Base-by-base conservation (phyloP, 2,888 invertebrate species). In the Kuschelorhynchus macadamiae region DNA sequence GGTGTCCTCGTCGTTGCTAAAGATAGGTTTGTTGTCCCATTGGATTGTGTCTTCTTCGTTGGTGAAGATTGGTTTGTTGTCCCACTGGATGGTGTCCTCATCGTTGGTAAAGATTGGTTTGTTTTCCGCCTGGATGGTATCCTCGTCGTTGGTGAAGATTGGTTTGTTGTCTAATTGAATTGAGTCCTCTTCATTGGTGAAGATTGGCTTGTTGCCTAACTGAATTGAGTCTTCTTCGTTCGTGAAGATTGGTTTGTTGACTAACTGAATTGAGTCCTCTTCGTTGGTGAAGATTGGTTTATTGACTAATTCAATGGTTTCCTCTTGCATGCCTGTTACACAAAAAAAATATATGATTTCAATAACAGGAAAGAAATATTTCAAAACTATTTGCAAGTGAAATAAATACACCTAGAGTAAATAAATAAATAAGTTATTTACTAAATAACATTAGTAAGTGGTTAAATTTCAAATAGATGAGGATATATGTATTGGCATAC, bases 261-360 rank as follows among this genome's bases (percentile, higher is more conserved):
- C 32, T 32, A 11, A 16, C 11, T 49, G 50, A 16, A 49, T 16
- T 1, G 30, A 21, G 25, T 56, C 64, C 14, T 12, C 52, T 1
- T 57, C 39, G 57, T 64, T 64, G 30, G 55, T 41, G 56, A 36
- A 64, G 32, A 63, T 55, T 16, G 63, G 63, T 42, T 33, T 41
- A 30, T 53, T 36, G 30, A 30, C 1, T 17, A 41, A 17, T 0
- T 17, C 18, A 12, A 50, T 16, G 11, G 36, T 25, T 25, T 25
- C 4, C 4, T 5, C 25, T 25, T 8, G 12, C 36, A 12, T 20
- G 36, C 5, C 32, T 25, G 21, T 67, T 60, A 41, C 18, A 32
- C 47, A 36, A 42, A 21, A 59, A 46, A 17, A 39, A 39, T 21
- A 9, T 46, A 1, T 50, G 4, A n/a, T n/a, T 14, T 16, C 18